A percentile compares a stretch with the other conserved stretches of the same genome.
These are phyloP conservation scores for Mastacembelus armatus DNA, from an alignment of 2,797 vertebrate species.

Conservation along the genomic window DNA sequence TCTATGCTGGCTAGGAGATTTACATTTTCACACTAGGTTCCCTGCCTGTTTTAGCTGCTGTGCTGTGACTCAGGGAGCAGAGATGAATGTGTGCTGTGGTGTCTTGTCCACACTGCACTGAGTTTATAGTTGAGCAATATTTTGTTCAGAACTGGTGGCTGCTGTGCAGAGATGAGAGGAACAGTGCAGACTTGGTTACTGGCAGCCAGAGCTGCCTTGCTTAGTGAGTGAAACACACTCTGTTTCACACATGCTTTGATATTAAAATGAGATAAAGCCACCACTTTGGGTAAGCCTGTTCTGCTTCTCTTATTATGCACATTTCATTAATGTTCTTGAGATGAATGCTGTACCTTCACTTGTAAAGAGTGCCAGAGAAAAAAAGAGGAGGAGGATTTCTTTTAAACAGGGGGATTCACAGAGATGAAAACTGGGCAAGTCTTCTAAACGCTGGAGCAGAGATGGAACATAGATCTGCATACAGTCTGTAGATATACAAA, in stretches of 20 bases:
- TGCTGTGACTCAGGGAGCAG: slow-evolving; percentile 24
- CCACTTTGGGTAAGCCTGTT: slow-evolving; percentile 13
- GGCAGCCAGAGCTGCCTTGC: slow-evolving; percentile 14
- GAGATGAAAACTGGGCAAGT: slow-evolving; percentile 23
- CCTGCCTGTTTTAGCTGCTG: slow-evolving; percentile 5
- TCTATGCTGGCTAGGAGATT: background rate
- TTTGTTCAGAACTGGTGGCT: slow-evolving; percentile 15
- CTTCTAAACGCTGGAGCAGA: slow-evolving; percentile 35
- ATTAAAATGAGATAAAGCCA: slow-evolving; percentile 36
- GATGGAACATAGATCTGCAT: slow-evolving; percentile 33
- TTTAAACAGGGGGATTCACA: slow-evolving; percentile 23
- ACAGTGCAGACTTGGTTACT: slow-evolving; percentile 38
- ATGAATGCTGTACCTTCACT: slow-evolving; percentile 28
- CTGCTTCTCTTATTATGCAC: slow-evolving; percentile 21
- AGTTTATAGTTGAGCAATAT: slow-evolving; percentile 25
- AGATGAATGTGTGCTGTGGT: slow-evolving; percentile 23
- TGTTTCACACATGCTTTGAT: slow-evolving; percentile 40
- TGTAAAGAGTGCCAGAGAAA: slow-evolving; percentile 20
- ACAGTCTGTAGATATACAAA: slow-evolving; percentile 31
- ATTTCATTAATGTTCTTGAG: slow-evolving; percentile 25
- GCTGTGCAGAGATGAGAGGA: slow-evolving; percentile 24
- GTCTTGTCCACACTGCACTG: slow-evolving; percentile 8
- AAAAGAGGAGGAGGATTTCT: background rate
- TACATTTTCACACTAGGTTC: slow-evolving; percentile 5
- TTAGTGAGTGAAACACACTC: slow-evolving; percentile 4